Base-by-base conservation (phyloP, 2,797 vertebrate species). In the Enteromius thamalakanensis region DNA sequence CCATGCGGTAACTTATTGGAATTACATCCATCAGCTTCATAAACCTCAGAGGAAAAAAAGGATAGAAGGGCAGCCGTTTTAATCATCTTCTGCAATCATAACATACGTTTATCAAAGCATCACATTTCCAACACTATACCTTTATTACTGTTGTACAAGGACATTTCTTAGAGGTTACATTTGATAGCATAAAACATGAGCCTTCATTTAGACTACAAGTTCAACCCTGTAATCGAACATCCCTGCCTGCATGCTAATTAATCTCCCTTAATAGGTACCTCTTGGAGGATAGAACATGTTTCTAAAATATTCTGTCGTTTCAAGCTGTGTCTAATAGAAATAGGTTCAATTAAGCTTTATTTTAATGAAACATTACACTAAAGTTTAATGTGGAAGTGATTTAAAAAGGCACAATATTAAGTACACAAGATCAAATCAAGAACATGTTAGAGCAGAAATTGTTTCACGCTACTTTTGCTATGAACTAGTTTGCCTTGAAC, bases 181-280 rank as follows among this genome's bases (percentile, higher is more conserved):
- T 68, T 74, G 40, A 74, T 74, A 47, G 65, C 32, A 71, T 29
- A 71, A 79, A 37, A 68, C 47, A 60, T 17, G 42, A 79, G 40
- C 60, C 55, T 67, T 68, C 6, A 34, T 69, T 26, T 58, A 6
- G 8, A 37, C 78, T 45, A 79, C 17, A 51, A 68, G 34, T 58
- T 67, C 68, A 81, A 76, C 45, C 82, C 42, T 84, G 29, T 67
- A 83, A 79, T 88, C 77, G 79, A 87, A 77, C 26, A 23, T 71
- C 69, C 74, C n/a, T 58, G 32, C 40, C 42, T 79, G 74, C 68
- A 83, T 62, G 67, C 65, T 70, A 84, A 86, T 87, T 86, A 84
- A 64, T 49, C 23, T 47, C 49, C 21, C 58, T 65, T 68, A 55
- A 80, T 67, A 76, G n/a, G 53, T 55, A 71, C n/a, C 67, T 85